Percentiles rank a stretch among this genome's conserved stretches.
phyloP scores from a whole-genome alignment of 64 coral and sea anemone genomes.

The Actinia equina region DNA sequence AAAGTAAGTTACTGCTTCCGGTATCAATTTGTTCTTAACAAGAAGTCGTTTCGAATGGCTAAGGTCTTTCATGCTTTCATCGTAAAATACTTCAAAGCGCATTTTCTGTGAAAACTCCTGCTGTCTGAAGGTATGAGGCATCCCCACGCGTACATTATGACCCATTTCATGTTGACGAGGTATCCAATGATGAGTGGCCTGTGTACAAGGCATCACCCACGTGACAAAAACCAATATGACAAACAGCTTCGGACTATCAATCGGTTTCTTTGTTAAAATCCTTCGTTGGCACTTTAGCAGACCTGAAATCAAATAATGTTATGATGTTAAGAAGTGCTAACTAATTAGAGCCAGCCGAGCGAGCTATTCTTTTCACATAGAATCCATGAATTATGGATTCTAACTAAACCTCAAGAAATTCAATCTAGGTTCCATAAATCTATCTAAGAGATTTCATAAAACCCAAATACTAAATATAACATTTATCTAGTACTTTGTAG shows the following conservation, averaged over 20 bases:
- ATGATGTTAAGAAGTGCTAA: too few species aligned
- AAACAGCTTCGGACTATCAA: not conserved
- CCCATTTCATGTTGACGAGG: constrained; percentile 83
- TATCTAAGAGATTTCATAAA: too few species aligned
- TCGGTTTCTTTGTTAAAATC: not conserved
- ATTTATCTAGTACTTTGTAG: too few species aligned
- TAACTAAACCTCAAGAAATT: too few species aligned
- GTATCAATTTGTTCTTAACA: constrained; percentile 81
- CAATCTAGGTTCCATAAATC: too few species aligned
- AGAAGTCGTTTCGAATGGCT: constrained; percentile 36
- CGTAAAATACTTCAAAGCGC: constrained; percentile 90
- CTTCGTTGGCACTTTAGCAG: too few species aligned
- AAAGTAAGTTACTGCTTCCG: constrained; percentile 86
- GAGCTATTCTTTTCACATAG: too few species aligned
- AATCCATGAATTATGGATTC: too few species aligned
- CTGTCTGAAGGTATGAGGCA: constrained; percentile 37
- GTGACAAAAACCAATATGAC: constrained; percentile 6
- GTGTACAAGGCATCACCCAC: constrained; percentile 11
- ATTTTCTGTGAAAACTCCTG: constrained; percentile 76
- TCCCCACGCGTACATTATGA: constrained; percentile 75
- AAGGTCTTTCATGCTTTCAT: constrained; percentile 65
- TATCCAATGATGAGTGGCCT: constrained; percentile 77
- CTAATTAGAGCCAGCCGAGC: too few species aligned
- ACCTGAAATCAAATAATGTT: too few species aligned
- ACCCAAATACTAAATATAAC: too few species aligned